Base-by-base conservation (phyloP, 92 coral and sea anemone genomes). In the Porites evermanni region DNA sequence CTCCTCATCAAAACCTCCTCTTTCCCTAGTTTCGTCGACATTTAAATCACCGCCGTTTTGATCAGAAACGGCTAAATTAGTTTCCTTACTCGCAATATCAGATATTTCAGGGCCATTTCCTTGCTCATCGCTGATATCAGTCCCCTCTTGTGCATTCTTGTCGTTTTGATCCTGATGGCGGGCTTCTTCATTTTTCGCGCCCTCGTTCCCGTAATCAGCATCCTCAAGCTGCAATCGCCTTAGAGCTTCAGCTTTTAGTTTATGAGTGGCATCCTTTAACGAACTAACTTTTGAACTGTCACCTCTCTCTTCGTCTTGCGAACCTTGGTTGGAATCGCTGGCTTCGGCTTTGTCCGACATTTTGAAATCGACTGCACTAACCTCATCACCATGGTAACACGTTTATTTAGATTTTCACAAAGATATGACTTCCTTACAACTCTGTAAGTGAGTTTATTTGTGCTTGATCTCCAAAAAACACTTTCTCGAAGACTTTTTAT, bases 191-290 rank as follows among this genome's bases (percentile, higher is more conserved):
- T 64, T 14, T 64, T 74, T 71, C 23, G 56, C 90, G 59, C 84
- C 78, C 18, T 91, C 90, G 80, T 64, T 74, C 50, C 84, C 98
- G 79, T 93, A 88, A 20, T 93, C 94, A 18, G 86, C 93, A 64
- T 89, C 96, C 64, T 52, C 86, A 29, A 97, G 95, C 88, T 97
- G 87, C 32, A 90, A 89, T 50, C 99, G 84, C 23, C 98, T 86
- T 63, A 97, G 78, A 64, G 99, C 99, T 79, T 97, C 99, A 26
- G 98, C 92, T 91, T 97, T 97, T 13, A 97, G 91, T 73, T 91
- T 88, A 26, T 91, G 91, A 44, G 98, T 96, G 63, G 98, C 93
- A 54, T 77, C 68, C 58, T 95, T 92, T 19, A 96, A 64, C 38
- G 94, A 79, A 1, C 67, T 90, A 20, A 84, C 65, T 12, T 87